Percentiles rank a stretch among this genome's conserved stretches.
Conservation (phyloP, 2,797 vertebrate species). For the Apogon hyalosoma region DNA sequence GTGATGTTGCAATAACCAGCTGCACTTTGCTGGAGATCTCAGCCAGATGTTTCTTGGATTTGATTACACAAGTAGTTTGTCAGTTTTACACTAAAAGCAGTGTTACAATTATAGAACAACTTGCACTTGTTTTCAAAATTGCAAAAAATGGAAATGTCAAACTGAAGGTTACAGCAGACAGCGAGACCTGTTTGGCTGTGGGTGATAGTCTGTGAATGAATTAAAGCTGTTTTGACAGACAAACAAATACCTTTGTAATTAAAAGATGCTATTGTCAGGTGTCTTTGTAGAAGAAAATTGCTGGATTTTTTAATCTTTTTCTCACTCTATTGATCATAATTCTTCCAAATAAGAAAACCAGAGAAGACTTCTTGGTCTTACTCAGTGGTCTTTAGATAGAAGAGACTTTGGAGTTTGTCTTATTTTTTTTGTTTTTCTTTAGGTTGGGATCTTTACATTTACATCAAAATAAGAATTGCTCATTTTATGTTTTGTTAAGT, state of each 20-base stretch:
- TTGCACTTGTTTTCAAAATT: neutral
- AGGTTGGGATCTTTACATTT: neutral
- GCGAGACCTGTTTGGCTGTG: neutral
- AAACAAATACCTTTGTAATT: constrained; percentile 10
- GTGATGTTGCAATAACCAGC: constrained; percentile 18
- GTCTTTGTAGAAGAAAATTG: neutral
- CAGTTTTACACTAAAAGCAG: neutral
- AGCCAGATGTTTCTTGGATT: constrained; percentile 5
- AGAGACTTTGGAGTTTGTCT: neutral
- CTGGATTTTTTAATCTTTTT: neutral
- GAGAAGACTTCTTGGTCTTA: constrained; percentile 1
- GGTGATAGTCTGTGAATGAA: constrained; percentile 1
- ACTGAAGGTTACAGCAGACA: constrained; percentile 13
- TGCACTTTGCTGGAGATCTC: constrained; percentile 18
- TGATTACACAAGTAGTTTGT: constrained; percentile 1
- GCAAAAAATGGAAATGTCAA: constrained; percentile 18
- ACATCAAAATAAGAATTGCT: no score
- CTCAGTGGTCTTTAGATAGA: constrained; percentile 10
- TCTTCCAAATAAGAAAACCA: neutral
- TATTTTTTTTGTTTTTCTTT: neutral
- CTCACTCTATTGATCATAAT: constrained; percentile 13
- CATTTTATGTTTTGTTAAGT: no score
- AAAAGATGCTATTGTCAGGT: neutral
- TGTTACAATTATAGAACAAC: constrained; percentile 1
- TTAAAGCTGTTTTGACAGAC: constrained; percentile 18